Evolutionary conservation across 2,113 vertebrate genomes (phyloP), one percentile per base, ranked within the genome.

Genomic region (Indicator indicator): DNA sequence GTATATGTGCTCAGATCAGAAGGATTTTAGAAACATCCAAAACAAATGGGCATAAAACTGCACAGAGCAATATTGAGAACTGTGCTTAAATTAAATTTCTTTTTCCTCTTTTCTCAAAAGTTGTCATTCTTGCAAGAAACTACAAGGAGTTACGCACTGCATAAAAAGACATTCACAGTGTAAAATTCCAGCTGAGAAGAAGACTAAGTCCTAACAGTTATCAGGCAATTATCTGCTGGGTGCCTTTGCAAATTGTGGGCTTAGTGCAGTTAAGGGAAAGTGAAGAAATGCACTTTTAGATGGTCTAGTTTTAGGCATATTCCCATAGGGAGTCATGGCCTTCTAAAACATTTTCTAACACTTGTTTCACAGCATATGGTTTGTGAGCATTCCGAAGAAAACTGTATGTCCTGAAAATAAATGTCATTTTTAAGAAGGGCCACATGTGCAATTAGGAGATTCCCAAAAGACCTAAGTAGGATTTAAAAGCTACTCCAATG

Each of bases 201-300:
- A 69, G 10, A 55, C 3, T 8, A 52, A 23, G 32, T 48, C 32
- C 64, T 55, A 55, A 8, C 9, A 9, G 28, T 26, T 38, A 32
- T 16, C 3, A 73, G 30, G 23, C 40, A 78, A 54, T 56, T 79
- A 64, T 16, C 40, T 75, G 21, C 10, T 28, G 52, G 11, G 12
- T 36, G 36, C 0, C 0, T 30, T 28, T 68, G 20, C 42, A 88
- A 58, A 71, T 17, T 0, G 0, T 74, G 44, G 16, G n/a, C 15
- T 59, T 30, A 15, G 11, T 19, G 36, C 13, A 60, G 50, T 30
- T 20, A 32, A 73, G 7, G 9, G 21, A 36, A 79, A 64, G n/a
- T 17, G 68, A 6, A 50, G 55, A 86, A 89, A 62, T 4, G 16
- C 40, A 48, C 17, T 84, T 83, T 33, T 58, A 27, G 20, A 40